Conservation (phyloP, 2,888 invertebrate genomes). For the Metacarcinus magister region DNA sequence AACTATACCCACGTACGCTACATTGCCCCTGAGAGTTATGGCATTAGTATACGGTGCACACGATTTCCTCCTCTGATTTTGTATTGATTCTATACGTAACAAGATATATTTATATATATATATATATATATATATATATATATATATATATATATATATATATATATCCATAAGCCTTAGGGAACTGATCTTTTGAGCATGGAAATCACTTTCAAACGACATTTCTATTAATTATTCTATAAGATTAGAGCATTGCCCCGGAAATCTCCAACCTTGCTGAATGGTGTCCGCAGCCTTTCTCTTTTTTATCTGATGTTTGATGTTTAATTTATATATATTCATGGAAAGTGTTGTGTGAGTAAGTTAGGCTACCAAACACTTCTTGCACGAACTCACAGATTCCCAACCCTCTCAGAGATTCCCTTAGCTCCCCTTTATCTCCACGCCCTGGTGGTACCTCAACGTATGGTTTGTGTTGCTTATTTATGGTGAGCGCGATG, state of each 20-base stretch:
- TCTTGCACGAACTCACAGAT: not conserved
- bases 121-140: too few relatives aligned
- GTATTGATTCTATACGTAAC: not conserved
- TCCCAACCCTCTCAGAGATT: constrained; percentile 18
- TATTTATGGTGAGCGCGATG: not conserved
- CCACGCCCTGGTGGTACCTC: not conserved
- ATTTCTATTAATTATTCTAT: too few relatives aligned
- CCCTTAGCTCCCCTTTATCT: constrained; percentile 4
- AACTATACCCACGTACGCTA: not conserved
- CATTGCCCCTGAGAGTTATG: not conserved
- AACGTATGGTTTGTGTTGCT: not conserved
- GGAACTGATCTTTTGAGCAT: too few relatives aligned
- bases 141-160: too few relatives aligned
- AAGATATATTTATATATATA: not conserved
- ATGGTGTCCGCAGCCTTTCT: not conserved
- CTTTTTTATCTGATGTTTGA: not conserved
- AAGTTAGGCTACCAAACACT: constrained; percentile 8
- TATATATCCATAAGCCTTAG: not conserved
- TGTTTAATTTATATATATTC: not conserved
- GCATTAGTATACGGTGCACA: not conserved
- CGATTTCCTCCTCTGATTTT: not conserved
- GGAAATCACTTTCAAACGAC: too few relatives aligned
- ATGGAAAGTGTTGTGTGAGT: not conserved
- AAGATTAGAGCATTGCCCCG: not conserved
- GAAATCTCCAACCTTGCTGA: not conserved